Evolutionary conservation across 2,113 vertebrate genomes (phyloP).

Genomic region (Synchiropus splendidus): DNA sequence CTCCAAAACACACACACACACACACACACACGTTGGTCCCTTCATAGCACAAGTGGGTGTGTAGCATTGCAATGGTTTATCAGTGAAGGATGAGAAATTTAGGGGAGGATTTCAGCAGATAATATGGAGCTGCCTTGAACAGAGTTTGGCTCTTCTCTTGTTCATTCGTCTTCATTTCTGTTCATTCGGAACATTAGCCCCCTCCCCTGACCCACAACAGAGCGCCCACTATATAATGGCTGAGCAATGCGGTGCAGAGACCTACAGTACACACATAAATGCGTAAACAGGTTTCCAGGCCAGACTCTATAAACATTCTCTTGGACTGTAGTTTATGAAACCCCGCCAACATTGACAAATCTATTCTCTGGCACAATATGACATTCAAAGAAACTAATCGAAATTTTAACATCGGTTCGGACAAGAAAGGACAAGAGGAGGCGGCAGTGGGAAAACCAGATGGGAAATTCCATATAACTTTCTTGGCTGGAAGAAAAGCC

Average conservation of each 20-base stretch:
- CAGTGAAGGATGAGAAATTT: conserved; percentile 8
- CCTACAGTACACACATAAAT: conserved; percentile 7
- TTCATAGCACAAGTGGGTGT: conserved; percentile 38
- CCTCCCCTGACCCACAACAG: conserved; percentile 33
- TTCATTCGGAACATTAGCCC: conserved; percentile 41
- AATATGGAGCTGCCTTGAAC: conserved; percentile 44
- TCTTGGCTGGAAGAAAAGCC: too few species aligned
- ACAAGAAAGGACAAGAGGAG: too few species aligned
- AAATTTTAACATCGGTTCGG: too few species aligned
- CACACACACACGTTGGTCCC: conserved; percentile 51
- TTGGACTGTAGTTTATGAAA: neutral
- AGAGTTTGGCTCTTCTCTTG: conserved; percentile 43
- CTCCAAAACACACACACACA: conserved; percentile 6
- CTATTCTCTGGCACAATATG: too few species aligned
- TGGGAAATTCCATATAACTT: too few species aligned
- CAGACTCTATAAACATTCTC: conserved; percentile 4
- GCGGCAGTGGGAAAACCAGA: too few species aligned
- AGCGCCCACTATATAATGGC: conserved; percentile 27
- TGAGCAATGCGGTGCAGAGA: conserved; percentile 4
- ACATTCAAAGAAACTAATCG: too few species aligned
- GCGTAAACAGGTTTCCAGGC: conserved; percentile 14
- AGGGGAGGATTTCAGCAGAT: conserved; percentile 5
- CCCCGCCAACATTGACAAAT: too few species aligned
- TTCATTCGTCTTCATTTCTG: conserved; percentile 63
- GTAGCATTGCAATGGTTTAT: conserved; percentile 45